Percentiles rank a stretch among this genome's conserved stretches.
These are phyloP conservation scores for Hapalemur alaotrensis DNA, from an alignment of 2,797 vertebrate species.

Conservation along the genomic window DNA sequence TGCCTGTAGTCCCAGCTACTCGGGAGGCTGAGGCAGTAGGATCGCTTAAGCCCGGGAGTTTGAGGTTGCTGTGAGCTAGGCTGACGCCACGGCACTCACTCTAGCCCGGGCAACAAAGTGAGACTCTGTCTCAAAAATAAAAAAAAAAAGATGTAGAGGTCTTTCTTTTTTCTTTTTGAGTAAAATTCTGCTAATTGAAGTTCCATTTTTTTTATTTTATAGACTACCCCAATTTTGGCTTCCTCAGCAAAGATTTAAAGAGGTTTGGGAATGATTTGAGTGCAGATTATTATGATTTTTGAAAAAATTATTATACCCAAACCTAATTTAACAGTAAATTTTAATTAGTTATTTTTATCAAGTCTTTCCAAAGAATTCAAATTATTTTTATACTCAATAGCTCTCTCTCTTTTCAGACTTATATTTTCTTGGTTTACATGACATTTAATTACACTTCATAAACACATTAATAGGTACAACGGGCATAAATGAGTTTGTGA, in stretches of 20 bases:
- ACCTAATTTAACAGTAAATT: slow-evolving; percentile 30
- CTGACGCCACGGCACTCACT: too few species aligned
- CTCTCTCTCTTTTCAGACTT: slow-evolving; percentile 38
- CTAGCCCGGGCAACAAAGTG: too few species aligned
- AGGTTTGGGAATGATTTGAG: not conserved
- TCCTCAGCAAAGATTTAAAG: slow-evolving; percentile 41
- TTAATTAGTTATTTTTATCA: slow-evolving; percentile 54
- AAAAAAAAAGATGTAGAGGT: not conserved
- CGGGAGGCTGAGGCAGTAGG: too few species aligned
- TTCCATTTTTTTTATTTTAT: not conserved
- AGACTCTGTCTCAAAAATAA: too few species aligned
- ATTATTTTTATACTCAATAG: slow-evolving; percentile 52
- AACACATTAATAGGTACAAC: slow-evolving; percentile 62
- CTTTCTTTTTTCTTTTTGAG: not conserved
- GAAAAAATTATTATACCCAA: not conserved
- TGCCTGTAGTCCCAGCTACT: too few species aligned
- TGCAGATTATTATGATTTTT: slow-evolving; percentile 32
- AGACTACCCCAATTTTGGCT: not conserved
- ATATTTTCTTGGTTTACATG: slow-evolving; percentile 49
- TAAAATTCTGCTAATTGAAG: not conserved
- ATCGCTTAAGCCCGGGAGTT: too few species aligned
- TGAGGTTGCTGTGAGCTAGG: too few species aligned
- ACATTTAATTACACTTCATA: slow-evolving; percentile 50
- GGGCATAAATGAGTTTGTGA: slow-evolving; percentile 23
- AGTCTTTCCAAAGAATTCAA: slow-evolving; percentile 44